These are phyloP conservation scores for Plusia festucae DNA, from an alignment of 2,888 invertebrate genomes.

Conservation along the genomic window DNA sequence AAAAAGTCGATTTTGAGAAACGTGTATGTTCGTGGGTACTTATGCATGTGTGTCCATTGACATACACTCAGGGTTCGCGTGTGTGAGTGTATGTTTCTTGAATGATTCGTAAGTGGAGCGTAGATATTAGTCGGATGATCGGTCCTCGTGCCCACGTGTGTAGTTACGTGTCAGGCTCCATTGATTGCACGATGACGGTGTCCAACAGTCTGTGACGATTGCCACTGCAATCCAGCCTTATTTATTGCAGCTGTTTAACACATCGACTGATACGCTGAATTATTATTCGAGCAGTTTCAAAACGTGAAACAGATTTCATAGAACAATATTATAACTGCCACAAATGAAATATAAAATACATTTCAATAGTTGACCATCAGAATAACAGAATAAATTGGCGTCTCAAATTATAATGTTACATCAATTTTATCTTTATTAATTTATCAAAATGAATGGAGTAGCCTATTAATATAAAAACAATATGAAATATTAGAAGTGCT, in stretches of 20 bases:
- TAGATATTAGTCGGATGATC: constrained; percentile 73
- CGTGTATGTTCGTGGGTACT: constrained; percentile 25
- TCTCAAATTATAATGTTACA: constrained; percentile 43
- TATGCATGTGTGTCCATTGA: constrained; percentile 18
- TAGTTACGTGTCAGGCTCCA: constrained; percentile 72
- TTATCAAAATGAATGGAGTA: constrained; percentile 61
- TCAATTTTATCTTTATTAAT: constrained; percentile 55
- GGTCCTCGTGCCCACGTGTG: constrained; percentile 66
- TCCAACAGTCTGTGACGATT: constrained; percentile 70
- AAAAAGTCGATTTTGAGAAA: constrained; percentile 57
- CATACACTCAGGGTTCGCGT: constrained; percentile 10
- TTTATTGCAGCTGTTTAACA: constrained; percentile 57
- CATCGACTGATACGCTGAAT: constrained; percentile 49
- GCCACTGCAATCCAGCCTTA: constrained; percentile 59
- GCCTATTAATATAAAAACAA: constrained; percentile 61
- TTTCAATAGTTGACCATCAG: constrained; percentile 8
- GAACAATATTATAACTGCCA: constrained; percentile 11
- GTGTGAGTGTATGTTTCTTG: constrained; percentile 71
- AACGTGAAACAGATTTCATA: constrained; percentile 20
- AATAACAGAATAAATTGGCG: constrained; percentile 37
- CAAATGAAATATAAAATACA: constrained; percentile 3
- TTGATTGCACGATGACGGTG: constrained; percentile 71
- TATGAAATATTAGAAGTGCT: constrained; percentile 56
- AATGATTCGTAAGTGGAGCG: constrained; percentile 82
- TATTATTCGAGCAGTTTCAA: constrained; percentile 40